These are phyloP conservation scores for Phyllopteryx taeniolatus DNA, from an alignment of 2,113 vertebrate genomes.

Conservation along the genomic window DNA sequence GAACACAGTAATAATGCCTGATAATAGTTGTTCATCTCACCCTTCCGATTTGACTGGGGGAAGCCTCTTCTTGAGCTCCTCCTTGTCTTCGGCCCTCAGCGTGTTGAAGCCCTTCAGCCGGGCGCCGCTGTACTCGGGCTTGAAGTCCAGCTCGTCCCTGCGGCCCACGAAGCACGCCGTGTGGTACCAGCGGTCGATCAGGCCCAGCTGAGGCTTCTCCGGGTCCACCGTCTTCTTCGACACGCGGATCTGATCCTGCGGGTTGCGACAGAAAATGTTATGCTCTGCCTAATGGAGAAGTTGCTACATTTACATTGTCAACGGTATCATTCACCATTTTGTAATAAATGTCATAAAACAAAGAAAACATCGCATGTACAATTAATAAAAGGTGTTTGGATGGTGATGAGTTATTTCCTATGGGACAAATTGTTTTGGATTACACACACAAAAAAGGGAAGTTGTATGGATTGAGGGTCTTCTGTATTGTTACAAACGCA, in stretches of 20 bases:
- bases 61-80: conserved; percentile 85
- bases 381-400: no score
- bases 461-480: no score
- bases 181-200: conserved; percentile 99
- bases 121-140: conserved; percentile 77
- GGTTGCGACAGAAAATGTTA: background rate
- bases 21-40: conserved; percentile 56
- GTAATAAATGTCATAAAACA: background rate
- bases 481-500: no score
- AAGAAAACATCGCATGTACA: no score
- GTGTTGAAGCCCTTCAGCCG: conserved; percentile 87
- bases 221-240: conserved; percentile 93
- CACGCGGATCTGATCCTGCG: conserved; percentile 89
- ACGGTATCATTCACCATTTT: background rate
- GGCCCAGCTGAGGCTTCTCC: conserved; percentile 91
- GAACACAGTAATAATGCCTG: no score
- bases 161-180: conserved; percentile 84
- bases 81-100: conserved; percentile 84
- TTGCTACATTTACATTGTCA: background rate
- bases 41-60: conserved; percentile 84
- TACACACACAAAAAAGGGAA: no score
- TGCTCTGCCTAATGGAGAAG: no score
- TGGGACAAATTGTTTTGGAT: no score
- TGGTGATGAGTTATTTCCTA: no score
- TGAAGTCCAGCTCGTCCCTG: conserved; percentile 86